Conservation (phyloP, 1,140 invertebrate species). For the Neodiprion fabricii region DNA sequence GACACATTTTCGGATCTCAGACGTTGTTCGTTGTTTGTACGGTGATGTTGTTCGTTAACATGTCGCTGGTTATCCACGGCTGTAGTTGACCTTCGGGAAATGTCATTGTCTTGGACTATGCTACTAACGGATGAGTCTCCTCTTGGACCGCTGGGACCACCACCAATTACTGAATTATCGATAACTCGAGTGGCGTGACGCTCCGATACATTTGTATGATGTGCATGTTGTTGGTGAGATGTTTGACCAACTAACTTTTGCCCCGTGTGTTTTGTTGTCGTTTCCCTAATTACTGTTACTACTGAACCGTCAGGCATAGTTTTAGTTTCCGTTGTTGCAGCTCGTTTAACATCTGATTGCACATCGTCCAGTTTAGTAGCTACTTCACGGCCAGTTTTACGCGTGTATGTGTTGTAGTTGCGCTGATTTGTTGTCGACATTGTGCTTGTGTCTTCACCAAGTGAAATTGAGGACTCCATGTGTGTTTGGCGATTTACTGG, state of each 20-base stretch:
- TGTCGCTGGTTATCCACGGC: neutral
- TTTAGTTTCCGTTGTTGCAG: slow-evolving; percentile 45
- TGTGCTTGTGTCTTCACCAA: slow-evolving; percentile 64
- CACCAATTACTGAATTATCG: neutral
- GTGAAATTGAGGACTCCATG: slow-evolving; percentile 69
- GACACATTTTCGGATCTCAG: slow-evolving; percentile 32
- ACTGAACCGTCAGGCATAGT: slow-evolving; percentile 63
- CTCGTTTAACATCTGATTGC: slow-evolving; percentile 35
- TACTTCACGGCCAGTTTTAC: slow-evolving; percentile 50
- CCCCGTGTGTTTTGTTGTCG: slow-evolving; percentile 46
- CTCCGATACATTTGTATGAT: slow-evolving; percentile 28
- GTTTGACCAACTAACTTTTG: slow-evolving; percentile 25
- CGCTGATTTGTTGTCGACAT: slow-evolving; percentile 67
- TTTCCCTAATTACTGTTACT: slow-evolving; percentile 61
- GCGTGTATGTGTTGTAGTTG: slow-evolving; percentile 68
- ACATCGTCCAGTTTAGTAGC: slow-evolving; percentile 37
- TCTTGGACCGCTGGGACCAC: neutral
- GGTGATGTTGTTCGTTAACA: slow-evolving; percentile 30
- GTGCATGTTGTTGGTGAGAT: slow-evolving; percentile 28
- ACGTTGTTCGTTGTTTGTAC: slow-evolving; percentile 33
- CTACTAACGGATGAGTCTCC: neutral
- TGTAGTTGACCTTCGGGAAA: neutral
- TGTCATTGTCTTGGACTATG: neutral
- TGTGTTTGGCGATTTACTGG: slow-evolving; percentile 61
- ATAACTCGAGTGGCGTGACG: slow-evolving; percentile 2